Evolutionary conservation across 2,888 invertebrate species (phyloP).

Genomic region (Horisme vitalbata): DNA sequence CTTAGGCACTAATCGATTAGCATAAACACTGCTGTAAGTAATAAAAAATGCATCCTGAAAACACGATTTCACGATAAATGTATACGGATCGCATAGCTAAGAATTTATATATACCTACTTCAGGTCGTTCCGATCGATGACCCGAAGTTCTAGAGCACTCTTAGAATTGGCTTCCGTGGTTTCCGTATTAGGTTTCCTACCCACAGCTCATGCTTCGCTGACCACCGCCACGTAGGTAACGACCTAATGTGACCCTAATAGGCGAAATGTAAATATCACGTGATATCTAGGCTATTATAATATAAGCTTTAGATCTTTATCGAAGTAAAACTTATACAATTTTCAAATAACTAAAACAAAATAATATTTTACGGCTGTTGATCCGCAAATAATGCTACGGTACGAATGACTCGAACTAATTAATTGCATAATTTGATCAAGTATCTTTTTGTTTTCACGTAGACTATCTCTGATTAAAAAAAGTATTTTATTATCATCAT

Average conservation of each 20-base stretch:
- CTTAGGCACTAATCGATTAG: background rate
- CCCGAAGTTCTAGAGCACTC: conserved; percentile 22
- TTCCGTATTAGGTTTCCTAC: conserved; percentile 60
- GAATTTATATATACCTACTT: background rate
- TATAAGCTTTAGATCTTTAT: no score
- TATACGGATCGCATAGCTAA: conserved; percentile 1
- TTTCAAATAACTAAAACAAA: no score
- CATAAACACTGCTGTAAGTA: background rate
- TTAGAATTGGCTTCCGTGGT: conserved; percentile 60
- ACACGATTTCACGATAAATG: background rate
- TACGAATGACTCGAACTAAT: no score
- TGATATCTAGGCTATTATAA: background rate
- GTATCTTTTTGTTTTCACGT: no score
- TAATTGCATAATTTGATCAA: no score
- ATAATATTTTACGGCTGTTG: no score
- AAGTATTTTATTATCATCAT: no score
- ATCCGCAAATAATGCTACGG: no score
- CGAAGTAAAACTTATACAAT: no score
- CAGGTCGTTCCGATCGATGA: conserved; percentile 25
- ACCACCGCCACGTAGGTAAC: conserved; percentile 21
- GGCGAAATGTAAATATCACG: conserved; percentile 8
- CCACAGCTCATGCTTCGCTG: conserved; percentile 53
- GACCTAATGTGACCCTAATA: conserved; percentile 28
- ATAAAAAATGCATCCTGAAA: conserved; percentile 3
- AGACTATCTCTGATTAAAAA: no score